A percentile compares a stretch with the other conserved stretches of the same genome.
phyloP scores from a whole-genome alignment of 2,888 invertebrate species.

The Ypsolopha sequella region DNA sequence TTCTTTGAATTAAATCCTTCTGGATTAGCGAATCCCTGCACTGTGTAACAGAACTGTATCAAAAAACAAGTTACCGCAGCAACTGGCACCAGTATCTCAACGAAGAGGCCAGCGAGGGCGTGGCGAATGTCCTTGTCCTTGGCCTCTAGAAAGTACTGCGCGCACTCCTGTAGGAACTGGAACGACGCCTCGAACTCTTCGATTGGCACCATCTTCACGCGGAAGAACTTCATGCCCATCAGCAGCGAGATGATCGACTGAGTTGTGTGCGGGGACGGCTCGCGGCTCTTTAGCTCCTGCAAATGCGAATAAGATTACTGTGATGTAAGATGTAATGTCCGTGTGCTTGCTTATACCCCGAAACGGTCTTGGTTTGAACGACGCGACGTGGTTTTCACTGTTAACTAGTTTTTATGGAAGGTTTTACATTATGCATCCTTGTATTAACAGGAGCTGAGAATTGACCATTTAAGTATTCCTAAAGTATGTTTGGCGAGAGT shows the following conservation, averaged over 20 bases:
- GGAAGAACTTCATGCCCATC: slow-evolving; percentile 99
- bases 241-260: slow-evolving; percentile 96
- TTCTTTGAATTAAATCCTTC: too few relatives aligned
- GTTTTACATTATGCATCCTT: too few relatives aligned
- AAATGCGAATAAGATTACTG: neutral
- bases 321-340: neutral
- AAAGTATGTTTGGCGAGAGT: too few relatives aligned
- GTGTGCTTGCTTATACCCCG: too few relatives aligned
- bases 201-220: slow-evolving; percentile 96
- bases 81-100: slow-evolving; percentile 98
- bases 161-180: slow-evolving; percentile 98
- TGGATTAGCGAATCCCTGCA: too few relatives aligned
- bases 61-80: slow-evolving; percentile 81
- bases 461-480: too few relatives aligned
- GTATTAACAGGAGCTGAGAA: too few relatives aligned
- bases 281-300: slow-evolving; percentile 77
- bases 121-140: slow-evolving; percentile 99
- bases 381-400: neutral
- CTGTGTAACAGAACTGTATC: too few relatives aligned
- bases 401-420: too few relatives aligned
- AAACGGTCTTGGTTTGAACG: neutral
- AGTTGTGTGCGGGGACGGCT: slow-evolving; percentile 90
- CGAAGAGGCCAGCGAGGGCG: slow-evolving; percentile 97
- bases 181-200: slow-evolving; percentile 99
- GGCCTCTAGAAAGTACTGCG: slow-evolving; percentile 97